These are phyloP conservation scores for Penelope pileata DNA, from an alignment of 2,113 vertebrate species.

Conservation along the genomic window DNA sequence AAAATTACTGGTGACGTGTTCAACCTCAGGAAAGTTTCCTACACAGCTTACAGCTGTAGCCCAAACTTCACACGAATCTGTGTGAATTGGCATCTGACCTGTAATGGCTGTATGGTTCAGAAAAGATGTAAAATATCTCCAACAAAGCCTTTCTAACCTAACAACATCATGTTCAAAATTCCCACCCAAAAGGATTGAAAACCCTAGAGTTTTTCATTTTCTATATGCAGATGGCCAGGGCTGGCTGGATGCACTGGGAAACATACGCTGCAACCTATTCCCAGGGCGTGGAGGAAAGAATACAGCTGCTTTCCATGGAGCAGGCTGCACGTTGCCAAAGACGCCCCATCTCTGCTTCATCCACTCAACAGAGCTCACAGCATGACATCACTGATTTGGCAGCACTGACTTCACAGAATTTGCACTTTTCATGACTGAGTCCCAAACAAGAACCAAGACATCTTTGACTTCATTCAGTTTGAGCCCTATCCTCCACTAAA, in stretches of 20 bases:
- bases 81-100: slow-evolving; percentile 8
- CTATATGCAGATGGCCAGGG: neutral
- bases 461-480: neutral
- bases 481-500: neutral
- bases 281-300: slow-evolving; percentile 34
- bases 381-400: slow-evolving; percentile 45
- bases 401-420: neutral
- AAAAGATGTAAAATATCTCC: slow-evolving; percentile 31
- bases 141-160: neutral
- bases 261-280: slow-evolving; percentile 34
- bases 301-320: slow-evolving; percentile 53
- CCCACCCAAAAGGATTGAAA: slow-evolving; percentile 8
- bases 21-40: neutral
- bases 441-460: neutral
- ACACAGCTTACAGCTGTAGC: neutral
- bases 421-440: neutral
- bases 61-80: neutral
- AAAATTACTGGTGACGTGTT: neutral
- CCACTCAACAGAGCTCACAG: neutral
- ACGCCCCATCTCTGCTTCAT: neutral
- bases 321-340: neutral
- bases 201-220: neutral
- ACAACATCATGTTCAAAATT: neutral
- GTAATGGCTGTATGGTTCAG: neutral
- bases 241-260: neutral